Conservation (phyloP, 1,140 invertebrate species). For the Laupala kohalensis region DNA sequence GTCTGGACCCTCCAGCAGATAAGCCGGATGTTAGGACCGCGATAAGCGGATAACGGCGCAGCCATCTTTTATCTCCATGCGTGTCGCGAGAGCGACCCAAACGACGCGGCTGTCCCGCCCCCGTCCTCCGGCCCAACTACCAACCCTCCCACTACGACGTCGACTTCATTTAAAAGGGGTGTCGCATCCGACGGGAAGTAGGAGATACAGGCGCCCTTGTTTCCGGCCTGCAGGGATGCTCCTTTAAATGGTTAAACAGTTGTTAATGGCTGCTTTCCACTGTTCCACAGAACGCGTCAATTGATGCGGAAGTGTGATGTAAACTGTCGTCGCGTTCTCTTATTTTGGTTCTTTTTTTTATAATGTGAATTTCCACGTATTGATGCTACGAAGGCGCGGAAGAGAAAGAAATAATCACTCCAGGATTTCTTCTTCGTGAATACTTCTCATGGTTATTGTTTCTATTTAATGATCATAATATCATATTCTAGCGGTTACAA, state of each 20-base stretch:
- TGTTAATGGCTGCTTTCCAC: not conserved
- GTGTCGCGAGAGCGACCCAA: too few relatives aligned
- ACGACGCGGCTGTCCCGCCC: too few relatives aligned
- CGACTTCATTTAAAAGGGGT: not conserved
- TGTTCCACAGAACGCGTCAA: not conserved
- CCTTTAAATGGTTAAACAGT: not conserved
- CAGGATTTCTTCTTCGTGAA: too few relatives aligned
- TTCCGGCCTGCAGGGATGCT: not conserved
- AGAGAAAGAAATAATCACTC: too few relatives aligned
- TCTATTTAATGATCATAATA: too few relatives aligned
- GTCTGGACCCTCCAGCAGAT: not conserved
- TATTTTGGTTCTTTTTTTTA: too few relatives aligned
- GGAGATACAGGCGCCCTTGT: not conserved
- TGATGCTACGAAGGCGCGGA: too few relatives aligned
- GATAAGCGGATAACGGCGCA: not conserved
- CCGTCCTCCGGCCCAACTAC: too few relatives aligned
- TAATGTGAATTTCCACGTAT: too few relatives aligned
- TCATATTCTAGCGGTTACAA: too few relatives aligned
- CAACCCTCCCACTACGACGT: too few relatives aligned
- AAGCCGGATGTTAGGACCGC: not conserved
- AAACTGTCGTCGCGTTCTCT: not conserved
- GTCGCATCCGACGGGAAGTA: not conserved
- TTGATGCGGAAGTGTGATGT: not conserved
- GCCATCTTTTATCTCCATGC: not conserved
- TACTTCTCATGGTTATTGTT: too few relatives aligned